phyloP scores from a whole-genome alignment of 2,888 invertebrate species.

The Anoplius nigerrimus region DNA sequence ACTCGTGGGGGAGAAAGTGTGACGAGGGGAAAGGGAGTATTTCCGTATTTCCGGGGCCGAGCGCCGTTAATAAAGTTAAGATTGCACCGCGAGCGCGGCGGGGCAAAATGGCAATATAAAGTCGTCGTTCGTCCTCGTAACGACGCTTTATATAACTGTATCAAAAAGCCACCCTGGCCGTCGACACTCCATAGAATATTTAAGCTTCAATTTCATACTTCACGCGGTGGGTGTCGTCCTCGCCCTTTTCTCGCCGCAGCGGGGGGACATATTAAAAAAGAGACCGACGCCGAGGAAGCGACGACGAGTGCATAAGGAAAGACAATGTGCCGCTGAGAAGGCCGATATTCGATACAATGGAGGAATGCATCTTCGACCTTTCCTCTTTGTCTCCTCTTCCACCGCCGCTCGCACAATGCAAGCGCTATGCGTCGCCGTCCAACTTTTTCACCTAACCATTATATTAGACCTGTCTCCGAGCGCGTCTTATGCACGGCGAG shows the following conservation, averaged over 20 bases:
- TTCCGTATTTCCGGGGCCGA: too few species aligned
- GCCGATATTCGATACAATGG: constrained; percentile 24
- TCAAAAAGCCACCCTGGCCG: constrained; percentile 60
- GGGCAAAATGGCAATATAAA: constrained; percentile 66
- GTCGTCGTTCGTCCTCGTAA: constrained; percentile 63
- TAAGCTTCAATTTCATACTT: constrained; percentile 74
- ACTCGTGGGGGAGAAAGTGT: too few species aligned
- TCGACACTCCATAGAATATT: constrained; percentile 73
- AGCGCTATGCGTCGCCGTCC: too few species aligned
- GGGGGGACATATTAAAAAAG: constrained; percentile 67
- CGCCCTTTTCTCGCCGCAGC: constrained; percentile 2
- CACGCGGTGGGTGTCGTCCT: constrained; percentile 53
- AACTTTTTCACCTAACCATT: too few species aligned
- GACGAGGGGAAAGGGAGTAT: too few species aligned
- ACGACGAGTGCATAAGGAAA: constrained; percentile 19
- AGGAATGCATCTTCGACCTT: constrained; percentile 29
- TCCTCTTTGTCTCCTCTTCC: constrained; percentile 21
- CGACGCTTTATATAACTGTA: constrained; percentile 73
- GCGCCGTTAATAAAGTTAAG: constrained; percentile 69
- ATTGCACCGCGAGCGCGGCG: constrained; percentile 63
- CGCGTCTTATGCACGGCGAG: too few species aligned
- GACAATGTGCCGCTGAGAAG: constrained; percentile 59
- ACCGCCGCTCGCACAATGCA: too few species aligned
- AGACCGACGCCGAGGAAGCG: constrained; percentile 23
- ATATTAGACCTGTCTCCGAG: too few species aligned